Evolutionary conservation across 2,888 invertebrate genomes (phyloP), one percentile per base, ranked within the genome.

Genomic region (Cosmopolites sordidus): DNA sequence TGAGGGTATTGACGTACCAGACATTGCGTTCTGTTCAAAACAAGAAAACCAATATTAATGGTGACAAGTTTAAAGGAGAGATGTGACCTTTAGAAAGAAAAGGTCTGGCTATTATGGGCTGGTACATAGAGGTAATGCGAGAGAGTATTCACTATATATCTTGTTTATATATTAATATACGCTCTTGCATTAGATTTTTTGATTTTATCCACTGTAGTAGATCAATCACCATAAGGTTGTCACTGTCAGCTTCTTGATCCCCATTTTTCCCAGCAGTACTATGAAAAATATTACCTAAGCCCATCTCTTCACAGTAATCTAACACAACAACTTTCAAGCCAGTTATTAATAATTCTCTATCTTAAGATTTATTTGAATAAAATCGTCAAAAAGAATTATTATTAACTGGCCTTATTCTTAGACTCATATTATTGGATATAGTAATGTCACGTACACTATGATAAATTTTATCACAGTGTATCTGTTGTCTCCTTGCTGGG

Each of bases 1-100:
- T 58, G 74, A 80, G 71, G 71, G 85, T 57, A 66, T 59, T 46
- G 63, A 45, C 53, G 58, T 50, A 43, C 43, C 12, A 22, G 30
- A n/a, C 41, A 48, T 40, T 59, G 55, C 37, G 30, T 27, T 47
- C 57, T 57, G 57, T 50, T 50, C 14, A 37, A 48, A 16, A 41
- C 46, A 49, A 54, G 9, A 37, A 1, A 30, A 3, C 11, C 30
- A 27, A 50, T 54, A 54, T 42, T 54, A 15, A 48, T 15, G 22
- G 22, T 3, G 38, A n/a, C 46, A 12, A 22, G 30, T 16, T 39
- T 16, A 15, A 18, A n/a, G 15, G 39, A 17, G 39, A 17, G 39
- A 16, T 42, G 52, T 48, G 53, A 53, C 53, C 53, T 48, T 53
- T 17, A 16, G 17, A 22, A 37, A 15, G 14, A 52, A 33, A 33